Conservation (phyloP, 1,140 invertebrate genomes). For the Probaryconus sp. region DNA sequence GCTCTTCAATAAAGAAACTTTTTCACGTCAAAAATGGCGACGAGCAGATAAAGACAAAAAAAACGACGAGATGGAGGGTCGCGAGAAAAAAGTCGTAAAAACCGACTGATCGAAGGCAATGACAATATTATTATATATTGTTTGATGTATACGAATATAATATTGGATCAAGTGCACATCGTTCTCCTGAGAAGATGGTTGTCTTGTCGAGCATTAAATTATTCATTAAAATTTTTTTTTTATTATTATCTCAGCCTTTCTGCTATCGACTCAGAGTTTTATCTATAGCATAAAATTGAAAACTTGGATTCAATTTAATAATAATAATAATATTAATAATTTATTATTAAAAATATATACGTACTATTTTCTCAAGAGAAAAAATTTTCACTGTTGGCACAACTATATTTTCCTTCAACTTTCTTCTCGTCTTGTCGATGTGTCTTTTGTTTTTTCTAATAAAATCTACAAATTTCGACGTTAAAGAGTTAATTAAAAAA, state of each 20-base stretch:
- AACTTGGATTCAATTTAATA: too few relatives aligned
- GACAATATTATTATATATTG: conserved; percentile 23
- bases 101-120: conserved; percentile 38
- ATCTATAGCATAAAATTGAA: too few relatives aligned
- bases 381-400: conserved; percentile 42
- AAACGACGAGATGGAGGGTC: not conserved
- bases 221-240: too few relatives aligned
- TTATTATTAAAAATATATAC: too few relatives aligned
- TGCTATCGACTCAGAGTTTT: too few relatives aligned
- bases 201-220: too few relatives aligned
- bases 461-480: conserved; percentile 42
- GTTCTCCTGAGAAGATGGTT: conserved; percentile 32
- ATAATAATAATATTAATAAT: too few relatives aligned
- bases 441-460: conserved; percentile 27
- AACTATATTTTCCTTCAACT: conserved; percentile 44
- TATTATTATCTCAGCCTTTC: too few relatives aligned
- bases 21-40: conserved; percentile 4
- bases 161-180: conserved; percentile 23
- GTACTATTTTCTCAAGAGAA: too few relatives aligned
- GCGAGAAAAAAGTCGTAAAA: too few relatives aligned
- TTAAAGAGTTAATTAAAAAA: conserved; percentile 5
- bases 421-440: conserved; percentile 35
- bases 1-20: conserved; percentile 22
- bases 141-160: conserved; percentile 37
- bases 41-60: not conserved